Base-by-base conservation (phyloP, 1,140 invertebrate genomes). In the Ectropis grisescens region DNA sequence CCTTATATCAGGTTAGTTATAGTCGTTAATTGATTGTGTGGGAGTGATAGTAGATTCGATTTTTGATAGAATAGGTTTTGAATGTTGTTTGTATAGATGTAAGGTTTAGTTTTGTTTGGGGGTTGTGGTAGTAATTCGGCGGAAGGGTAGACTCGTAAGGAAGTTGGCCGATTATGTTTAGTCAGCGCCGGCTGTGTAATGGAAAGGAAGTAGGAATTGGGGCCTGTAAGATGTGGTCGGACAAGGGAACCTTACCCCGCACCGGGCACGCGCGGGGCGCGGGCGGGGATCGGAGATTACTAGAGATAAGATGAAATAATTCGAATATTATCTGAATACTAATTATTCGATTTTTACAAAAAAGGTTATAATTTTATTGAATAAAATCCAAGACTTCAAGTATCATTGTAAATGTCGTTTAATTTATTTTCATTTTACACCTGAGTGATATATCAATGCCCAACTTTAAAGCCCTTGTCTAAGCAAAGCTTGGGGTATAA, bases 101-200 rank as follows among this genome's bases (percentile, higher is more conserved):
- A 49, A 44, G 40, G 41, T 37, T 35, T 41, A 36, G 30, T 52
- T 46, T 61, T 15, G 38, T 13, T 39, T 43, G 39, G 13, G 13
- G 24, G 3, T 33, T 27, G 19, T 33, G 33, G 39, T 56, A 70
- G 65, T 60, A 55, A 61, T 66, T 69, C 47, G 42, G 52, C 68
- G 75, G 71, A 80, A 76, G 75, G 71, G 75, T 75, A 72, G 47
- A 76, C 68, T 76, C 75, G 75, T 80, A 80, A 80, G 75, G 75
- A 80, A 80, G 75, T 76, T 76, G 59, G 62, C 60, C 71, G 75
- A 80, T 80, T 80, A 76, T 76, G 75, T 80, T 75, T 76, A 80
- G 71, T 76, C 70, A 80, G 71, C 66, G 61, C 54, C 68, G 57
- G 57, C 58, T 61, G 74, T 69, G 71, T 80, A 80, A 80, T 76